phyloP scores from a whole-genome alignment of 2,888 invertebrate species.

The Microctonus hyperodae region DNA sequence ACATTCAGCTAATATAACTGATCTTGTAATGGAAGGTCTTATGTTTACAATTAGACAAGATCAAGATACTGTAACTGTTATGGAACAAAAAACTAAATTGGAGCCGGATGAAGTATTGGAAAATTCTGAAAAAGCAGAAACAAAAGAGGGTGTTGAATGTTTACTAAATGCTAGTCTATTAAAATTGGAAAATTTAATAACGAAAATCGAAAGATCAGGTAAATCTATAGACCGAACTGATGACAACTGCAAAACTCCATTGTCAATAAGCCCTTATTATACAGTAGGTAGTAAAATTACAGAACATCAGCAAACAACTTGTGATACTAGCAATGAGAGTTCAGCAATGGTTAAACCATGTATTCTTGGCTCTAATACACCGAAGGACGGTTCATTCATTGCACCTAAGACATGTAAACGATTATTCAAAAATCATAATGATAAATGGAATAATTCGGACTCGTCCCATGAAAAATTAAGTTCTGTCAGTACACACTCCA shows the following conservation, averaged over 20 bases:
- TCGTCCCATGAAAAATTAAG: conserved; percentile 33
- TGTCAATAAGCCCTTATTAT: background rate
- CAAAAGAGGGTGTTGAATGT: conserved; percentile 55
- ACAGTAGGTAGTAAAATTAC: background rate
- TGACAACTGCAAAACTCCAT: background rate
- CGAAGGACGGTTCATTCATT: background rate
- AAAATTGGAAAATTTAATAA: conserved; percentile 56
- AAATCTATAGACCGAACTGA: background rate
- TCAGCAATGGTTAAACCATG: background rate
- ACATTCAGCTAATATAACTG: conserved; percentile 58
- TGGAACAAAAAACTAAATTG: conserved; percentile 58
- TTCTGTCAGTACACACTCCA: conserved; percentile 26
- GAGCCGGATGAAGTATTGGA: conserved; percentile 60
- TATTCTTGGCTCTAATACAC: background rate
- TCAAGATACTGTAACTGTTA: conserved; percentile 54
- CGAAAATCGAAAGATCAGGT: conserved; percentile 52
- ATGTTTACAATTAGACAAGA: conserved; percentile 60
- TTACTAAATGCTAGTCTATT: conserved; percentile 58
- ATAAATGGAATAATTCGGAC: background rate
- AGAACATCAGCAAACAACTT: background rate
- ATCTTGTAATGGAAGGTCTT: conserved; percentile 61
- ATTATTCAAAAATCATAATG: background rate
- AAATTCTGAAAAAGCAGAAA: conserved; percentile 59
- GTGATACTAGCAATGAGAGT: background rate
- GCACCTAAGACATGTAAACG: background rate